Percentiles rank a stretch among this genome's conserved stretches.
phyloP scores from a whole-genome alignment of 2,797 vertebrate genomes.

The Sebastes itinus region DNA sequence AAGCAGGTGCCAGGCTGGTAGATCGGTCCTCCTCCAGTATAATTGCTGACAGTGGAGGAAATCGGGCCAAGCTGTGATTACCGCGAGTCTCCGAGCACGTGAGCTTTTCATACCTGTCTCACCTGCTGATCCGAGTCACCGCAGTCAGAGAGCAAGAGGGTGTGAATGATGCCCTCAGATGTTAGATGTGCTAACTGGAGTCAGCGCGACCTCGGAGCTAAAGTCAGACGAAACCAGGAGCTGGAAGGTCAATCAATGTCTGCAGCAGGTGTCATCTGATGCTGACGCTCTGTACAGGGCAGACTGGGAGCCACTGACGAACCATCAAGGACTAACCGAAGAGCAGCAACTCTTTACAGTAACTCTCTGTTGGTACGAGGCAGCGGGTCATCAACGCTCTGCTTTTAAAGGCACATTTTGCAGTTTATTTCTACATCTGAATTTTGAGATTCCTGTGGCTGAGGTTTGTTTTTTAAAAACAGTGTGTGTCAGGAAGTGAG shows the following conservation, averaged over 20 bases:
- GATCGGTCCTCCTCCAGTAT: conserved; percentile 31
- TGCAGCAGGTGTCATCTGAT: conserved; percentile 57
- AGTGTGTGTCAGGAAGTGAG: no score
- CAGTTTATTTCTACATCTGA: fast-evolving
- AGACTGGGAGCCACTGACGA: not conserved
- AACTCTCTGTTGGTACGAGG: not conserved
- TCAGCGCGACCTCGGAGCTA: conserved; percentile 15
- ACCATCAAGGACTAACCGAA: conserved; percentile 41
- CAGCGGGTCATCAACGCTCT: not conserved
- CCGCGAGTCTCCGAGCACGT: not conserved
- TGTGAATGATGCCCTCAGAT: not conserved
- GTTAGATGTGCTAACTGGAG: conserved; percentile 2
- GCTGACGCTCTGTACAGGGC: conserved; percentile 6
- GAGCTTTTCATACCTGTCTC: conserved; percentile 2
- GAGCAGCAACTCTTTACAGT: not conserved
- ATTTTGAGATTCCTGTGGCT: no score
- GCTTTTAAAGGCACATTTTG: not conserved
- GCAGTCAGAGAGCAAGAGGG: not conserved
- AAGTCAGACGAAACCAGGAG: conserved; percentile 53
- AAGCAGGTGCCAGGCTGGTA: conserved; percentile 52
- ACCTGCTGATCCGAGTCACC: conserved; percentile 13
- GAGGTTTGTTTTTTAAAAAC: no score
- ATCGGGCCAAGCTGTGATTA: conserved; percentile 27
- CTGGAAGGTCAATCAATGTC: conserved; percentile 60
- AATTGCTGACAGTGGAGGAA: conserved; percentile 51